These are phyloP conservation scores for Melanotaenia duboulayi DNA, from an alignment of 2,113 vertebrate species.

Conservation along the genomic window DNA sequence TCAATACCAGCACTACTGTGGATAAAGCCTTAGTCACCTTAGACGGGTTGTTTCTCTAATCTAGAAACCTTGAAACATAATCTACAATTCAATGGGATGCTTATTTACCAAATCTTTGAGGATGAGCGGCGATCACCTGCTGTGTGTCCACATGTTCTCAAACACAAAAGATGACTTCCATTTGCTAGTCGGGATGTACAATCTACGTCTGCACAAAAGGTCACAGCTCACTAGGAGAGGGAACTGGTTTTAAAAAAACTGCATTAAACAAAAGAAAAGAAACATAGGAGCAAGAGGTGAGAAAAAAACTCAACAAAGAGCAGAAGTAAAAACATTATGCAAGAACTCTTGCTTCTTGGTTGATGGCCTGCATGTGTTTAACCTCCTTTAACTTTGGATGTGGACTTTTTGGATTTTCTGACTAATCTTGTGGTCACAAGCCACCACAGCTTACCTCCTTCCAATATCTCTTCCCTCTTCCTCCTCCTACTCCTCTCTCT, in stretches of 20 bases:
- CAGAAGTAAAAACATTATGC: too few relatives aligned
- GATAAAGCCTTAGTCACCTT: too few relatives aligned
- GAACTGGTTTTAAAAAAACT: too few relatives aligned
- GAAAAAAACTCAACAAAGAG: too few relatives aligned
- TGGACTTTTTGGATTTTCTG: background rate
- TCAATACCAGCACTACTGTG: too few relatives aligned
- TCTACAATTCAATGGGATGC: too few relatives aligned
- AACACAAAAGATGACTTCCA: background rate
- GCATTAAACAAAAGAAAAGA: too few relatives aligned
- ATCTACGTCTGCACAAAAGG: background rate
- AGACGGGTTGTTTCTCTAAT: too few relatives aligned
- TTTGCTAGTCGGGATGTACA: background rate
- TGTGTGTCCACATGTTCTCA: background rate
- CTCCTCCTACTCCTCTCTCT: background rate
- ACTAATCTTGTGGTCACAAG: background rate
- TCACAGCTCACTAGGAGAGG: background rate
- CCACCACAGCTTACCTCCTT: background rate
- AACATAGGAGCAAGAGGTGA: too few relatives aligned
- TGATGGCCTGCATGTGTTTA: background rate
- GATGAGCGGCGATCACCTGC: background rate
- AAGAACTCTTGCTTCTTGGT: too few relatives aligned
- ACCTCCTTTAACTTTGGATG: background rate
- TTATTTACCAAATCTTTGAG: too few relatives aligned
- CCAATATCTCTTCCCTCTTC: slow-evolving; percentile 1
- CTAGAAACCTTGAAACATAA: too few relatives aligned